Evolutionary conservation across 2,797 vertebrate genomes (phyloP), one percentile per base, ranked within the genome.

Genomic region (Falco berigora): DNA sequence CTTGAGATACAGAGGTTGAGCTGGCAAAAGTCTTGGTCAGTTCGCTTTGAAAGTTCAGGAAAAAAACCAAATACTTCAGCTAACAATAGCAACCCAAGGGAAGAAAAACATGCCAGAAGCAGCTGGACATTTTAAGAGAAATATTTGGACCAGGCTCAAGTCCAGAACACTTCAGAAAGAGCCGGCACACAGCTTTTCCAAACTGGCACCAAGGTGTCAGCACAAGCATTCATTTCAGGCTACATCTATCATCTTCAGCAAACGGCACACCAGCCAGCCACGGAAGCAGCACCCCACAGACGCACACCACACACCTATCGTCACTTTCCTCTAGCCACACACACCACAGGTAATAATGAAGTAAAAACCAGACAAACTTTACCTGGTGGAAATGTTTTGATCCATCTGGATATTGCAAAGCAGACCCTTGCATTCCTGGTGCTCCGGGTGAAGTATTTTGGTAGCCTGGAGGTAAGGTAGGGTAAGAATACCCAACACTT

Each of bases 381-480:
- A 99, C 99, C 99, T 99, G 99, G 85, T 98, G 98, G 97, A 99
- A 99, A 75, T 98, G 97, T 86, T 98, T 98, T 88, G 98, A 97
- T 92, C 98, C 98, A 96, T 98, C 98, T 88, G 97, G 96, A 84
- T 98, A 99, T 90, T 98, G 98, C 98, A 99, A 97, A 44, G 98
- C 93, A 92, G 98, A 88, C 9, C 98, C 95, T 58, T 98, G 98
- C 95, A 98, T 94, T 86, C 98, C 97, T 34, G 98, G 67, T 61
- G 97, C 77, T 78, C 92, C 97, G 5, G 98, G 95, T 21, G 96
- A 23, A 76, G 97, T 92, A 95, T 98, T 99, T 97, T 99, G 99
- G 97, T 99, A 99, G 89, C 98, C 99, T 15, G 98, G 99, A 32
- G 98, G 99, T 61, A 99, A 98, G 52, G 98, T 97, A 32, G 99